These are phyloP conservation scores for Pteropus rufus DNA, from an alignment of 2,797 vertebrate genomes.

Conservation along the genomic window DNA sequence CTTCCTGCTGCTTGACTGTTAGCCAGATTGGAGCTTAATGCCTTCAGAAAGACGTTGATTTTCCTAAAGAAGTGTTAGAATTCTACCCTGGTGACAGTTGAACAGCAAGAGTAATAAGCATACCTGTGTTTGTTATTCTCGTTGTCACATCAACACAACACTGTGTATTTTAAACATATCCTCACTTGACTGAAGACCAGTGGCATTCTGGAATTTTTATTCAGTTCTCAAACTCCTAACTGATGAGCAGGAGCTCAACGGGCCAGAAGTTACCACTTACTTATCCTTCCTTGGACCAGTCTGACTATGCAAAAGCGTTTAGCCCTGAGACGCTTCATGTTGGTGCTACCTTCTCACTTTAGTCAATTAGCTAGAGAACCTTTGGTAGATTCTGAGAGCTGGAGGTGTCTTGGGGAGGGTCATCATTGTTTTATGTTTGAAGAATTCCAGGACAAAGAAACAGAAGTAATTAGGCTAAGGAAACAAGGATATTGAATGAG, in stretches of 20 bases:
- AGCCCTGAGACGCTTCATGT: not conserved
- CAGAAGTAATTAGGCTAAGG: not conserved
- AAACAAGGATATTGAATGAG: not conserved
- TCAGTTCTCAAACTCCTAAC: not conserved
- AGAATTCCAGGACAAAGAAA: not conserved
- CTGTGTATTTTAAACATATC: not conserved
- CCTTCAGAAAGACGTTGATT: not conserved
- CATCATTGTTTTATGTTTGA: not conserved
- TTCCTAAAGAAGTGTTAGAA: slow-evolving; percentile 12
- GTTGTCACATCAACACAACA: not conserved
- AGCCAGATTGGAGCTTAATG: not conserved
- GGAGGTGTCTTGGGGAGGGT: no score
- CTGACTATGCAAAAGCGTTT: not conserved
- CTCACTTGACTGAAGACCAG: not conserved
- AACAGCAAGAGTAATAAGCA: not conserved
- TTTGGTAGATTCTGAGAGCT: not conserved
- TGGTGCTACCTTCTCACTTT: not conserved
- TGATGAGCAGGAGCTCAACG: not conserved
- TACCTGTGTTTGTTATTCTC: not conserved
- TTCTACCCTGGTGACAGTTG: not conserved
- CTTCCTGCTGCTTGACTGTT: not conserved
- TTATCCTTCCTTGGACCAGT: not conserved
- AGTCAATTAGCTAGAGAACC: not conserved
- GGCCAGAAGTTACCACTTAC: not conserved
- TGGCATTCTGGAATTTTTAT: not conserved